Base-by-base conservation (phyloP, 2,797 vertebrate genomes). In the Gallirallus australis region DNA sequence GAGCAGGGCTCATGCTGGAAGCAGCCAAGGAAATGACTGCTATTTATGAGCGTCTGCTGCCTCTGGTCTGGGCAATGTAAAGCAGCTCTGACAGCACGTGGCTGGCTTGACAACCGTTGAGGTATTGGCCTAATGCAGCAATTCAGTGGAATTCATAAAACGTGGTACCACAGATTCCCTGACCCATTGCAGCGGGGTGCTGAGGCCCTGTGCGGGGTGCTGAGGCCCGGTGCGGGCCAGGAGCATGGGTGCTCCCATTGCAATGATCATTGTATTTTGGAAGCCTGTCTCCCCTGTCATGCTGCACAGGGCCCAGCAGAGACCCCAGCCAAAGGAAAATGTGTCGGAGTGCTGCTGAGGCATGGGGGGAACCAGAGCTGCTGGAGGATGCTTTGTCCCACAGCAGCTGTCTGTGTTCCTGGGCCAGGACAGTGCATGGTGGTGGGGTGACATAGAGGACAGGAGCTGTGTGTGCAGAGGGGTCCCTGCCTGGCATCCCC, bases 51-150 rank as follows among this genome's bases (percentile, higher is more conserved):
- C 33, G 23, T 54, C 63, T 89, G 79, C 76, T 35, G 23, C 4
- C 60, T 52, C 79, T 59, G 72, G 79, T 70, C 82, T 60, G 76
- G 70, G 79, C 85, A 40, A 9, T 9, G 68, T 15, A 50, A 73
- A 94, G 79, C 60, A 82, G 82, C 82, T 82, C 84, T 77, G 87
- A 19, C 60, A 64, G 82, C 85, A 56, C 35, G 19, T 66, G 87
- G 47, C 92, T 82, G 90, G n/a, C 82, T 47, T 85, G 85, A n/a
- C 85, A 96, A 33, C n/a, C 71, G 2, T 35, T 75, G 70, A 80
- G 76, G 52, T 80, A 50, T 93, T 95, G 30, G 15, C 87, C 68
- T 77, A 63, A 89, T 70, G 90, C 96, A 89, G 82, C 93, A 82
- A 40, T 11, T 70, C 87, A 56, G 56, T 54, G 68, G 76, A 82